Evolutionary conservation across 2,888 invertebrate species (phyloP), one percentile per base, ranked within the genome.

Genomic region (Rhingia campestris): DNA sequence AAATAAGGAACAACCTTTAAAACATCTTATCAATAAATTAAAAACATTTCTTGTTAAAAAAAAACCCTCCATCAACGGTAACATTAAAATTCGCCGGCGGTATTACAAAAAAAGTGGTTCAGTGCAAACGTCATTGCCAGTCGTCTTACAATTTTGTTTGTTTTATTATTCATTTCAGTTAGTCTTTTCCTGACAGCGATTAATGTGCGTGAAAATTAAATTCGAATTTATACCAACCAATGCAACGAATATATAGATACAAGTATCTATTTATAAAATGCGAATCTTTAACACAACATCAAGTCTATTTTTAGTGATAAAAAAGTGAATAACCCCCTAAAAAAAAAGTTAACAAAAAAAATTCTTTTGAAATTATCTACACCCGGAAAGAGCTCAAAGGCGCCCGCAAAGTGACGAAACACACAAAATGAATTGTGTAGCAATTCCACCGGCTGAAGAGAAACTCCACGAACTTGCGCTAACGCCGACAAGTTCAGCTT

Each of bases 341-440:
- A 58, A 37, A 61, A 47, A 30, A 30, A n/a, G 37, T 4, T 30
- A 9, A 61, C 10, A 70, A 32, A 49, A 32, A 53, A 7, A 12
- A 4, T 39, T 32, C 41, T n/a, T 45, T 61, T 7, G 37, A 32
- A 51, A 49, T 49, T 10, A 22, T 22, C 32, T 64, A 4, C 2
- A 47, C 30, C 39, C 51, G 58, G 37, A 59, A 67, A 41, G 61
- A 14, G 39, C 6, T n/a, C 7, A 10, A n/a, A 37, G 14, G 54
- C 59, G 37, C 45, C 6, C 12, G n/a, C 10, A 45, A 45, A 45
- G 41, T 41, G 41, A 12, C 10, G 45, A 35, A 53, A 35, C 7
- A 53, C 47, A 43, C 39, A 86, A 86, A 70, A 91, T 91, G 91
- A 91, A 91, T 88, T 91, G 91, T 88, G 91, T 91, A 81, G 90